A percentile compares a stretch with the other conserved stretches of the same genome.
phyloP scores from a whole-genome alignment of 64 coral and sea anemone species.

The Trachythela sp. region DNA sequence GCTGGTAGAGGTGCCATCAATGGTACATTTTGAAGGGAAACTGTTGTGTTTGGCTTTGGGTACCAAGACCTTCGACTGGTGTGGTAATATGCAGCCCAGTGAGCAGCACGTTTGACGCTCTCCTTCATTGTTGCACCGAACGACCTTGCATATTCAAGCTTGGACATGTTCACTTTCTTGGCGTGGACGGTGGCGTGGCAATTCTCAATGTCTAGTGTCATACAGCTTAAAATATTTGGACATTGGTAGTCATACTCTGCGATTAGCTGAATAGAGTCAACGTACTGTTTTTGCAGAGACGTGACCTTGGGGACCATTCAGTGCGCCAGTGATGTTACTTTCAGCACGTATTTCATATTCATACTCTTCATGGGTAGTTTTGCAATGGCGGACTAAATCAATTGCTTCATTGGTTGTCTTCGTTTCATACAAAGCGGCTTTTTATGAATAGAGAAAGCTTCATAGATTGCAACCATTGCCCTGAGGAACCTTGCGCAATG shows the following conservation, averaged over 20 bases:
- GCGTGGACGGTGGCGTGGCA: conserved; percentile 32
- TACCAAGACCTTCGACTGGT: conserved; percentile 42
- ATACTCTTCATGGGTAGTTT: conserved; percentile 22
- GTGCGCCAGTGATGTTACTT: conserved; percentile 1
- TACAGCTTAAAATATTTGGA: conserved; percentile 37
- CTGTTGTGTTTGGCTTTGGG: conserved; percentile 33
- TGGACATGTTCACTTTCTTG: conserved; percentile 50
- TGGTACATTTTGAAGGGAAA: conserved; percentile 21
- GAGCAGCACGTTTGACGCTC: conserved; percentile 14
- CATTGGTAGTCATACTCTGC: neutral
- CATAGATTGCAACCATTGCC: conserved; percentile 21
- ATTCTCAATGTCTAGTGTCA: conserved; percentile 54
- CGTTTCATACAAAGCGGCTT: conserved; percentile 3
- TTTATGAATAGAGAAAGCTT: conserved; percentile 19
- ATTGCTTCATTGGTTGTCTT: conserved; percentile 27
- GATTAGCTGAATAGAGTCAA: neutral
- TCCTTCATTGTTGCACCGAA: conserved; percentile 49
- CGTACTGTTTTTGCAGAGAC: conserved; percentile 46
- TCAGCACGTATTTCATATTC: neutral
- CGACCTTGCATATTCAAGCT: conserved; percentile 32
- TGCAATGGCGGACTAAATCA: conserved; percentile 23
- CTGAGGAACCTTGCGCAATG: conserved; percentile 1
- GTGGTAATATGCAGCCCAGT: conserved; percentile 49
- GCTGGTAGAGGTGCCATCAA: conserved; percentile 17
- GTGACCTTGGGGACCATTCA: conserved; percentile 54